A percentile compares a stretch with the other conserved stretches of the same genome.
Conservation (phyloP, 1,140 invertebrate species). For the Pseudachorutes palmiensis region DNA sequence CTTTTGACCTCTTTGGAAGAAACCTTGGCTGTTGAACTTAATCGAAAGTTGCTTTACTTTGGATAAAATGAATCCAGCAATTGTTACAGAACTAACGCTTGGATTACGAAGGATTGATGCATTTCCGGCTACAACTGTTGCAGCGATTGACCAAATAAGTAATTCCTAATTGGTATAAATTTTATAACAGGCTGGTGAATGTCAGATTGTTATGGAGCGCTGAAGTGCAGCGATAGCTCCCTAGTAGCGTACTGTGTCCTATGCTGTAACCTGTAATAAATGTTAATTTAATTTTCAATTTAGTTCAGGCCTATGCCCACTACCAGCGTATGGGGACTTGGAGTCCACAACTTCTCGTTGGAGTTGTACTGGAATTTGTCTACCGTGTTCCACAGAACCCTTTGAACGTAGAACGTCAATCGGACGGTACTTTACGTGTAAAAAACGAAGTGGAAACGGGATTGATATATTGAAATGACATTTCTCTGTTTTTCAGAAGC, state of each 20-base stretch:
- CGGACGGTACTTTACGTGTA: background rate
- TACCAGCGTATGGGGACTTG: background rate
- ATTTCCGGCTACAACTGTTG: background rate
- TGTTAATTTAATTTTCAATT: background rate
- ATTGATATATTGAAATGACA: background rate
- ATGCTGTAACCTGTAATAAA: too few species aligned
- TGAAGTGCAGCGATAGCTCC: too few species aligned
- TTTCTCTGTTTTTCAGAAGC: constrained; percentile 20
- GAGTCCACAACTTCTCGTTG: background rate
- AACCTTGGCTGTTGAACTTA: background rate
- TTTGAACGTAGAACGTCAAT: background rate
- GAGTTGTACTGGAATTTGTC: background rate
- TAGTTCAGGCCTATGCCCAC: background rate
- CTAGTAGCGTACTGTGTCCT: too few species aligned
- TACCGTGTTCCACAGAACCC: background rate
- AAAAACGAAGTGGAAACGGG: background rate
- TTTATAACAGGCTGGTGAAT: background rate
- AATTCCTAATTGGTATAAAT: background rate
- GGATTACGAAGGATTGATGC: background rate
- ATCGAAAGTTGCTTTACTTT: background rate
- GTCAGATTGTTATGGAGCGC: too few species aligned
- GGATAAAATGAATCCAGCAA: background rate
- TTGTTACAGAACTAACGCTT: background rate
- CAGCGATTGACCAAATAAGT: constrained; percentile 4
- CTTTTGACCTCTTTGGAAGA: background rate